Evolutionary conservation across 2,888 invertebrate genomes (phyloP), one percentile per base, ranked within the genome.

Genomic region (Apocheima hispidaria): DNA sequence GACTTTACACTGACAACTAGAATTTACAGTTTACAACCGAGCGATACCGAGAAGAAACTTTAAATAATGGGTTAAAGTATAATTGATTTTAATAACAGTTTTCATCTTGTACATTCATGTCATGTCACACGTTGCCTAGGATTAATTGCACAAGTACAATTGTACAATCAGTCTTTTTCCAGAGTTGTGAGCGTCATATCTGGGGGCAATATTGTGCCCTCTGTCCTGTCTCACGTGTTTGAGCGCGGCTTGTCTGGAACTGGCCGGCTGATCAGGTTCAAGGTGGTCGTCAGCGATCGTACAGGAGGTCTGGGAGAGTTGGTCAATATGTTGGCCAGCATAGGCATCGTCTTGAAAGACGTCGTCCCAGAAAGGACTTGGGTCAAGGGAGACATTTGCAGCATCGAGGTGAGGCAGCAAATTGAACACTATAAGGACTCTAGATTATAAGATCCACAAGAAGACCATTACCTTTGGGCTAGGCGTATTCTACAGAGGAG

Each of bases 141-240:
- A n/a, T n/a, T n/a, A n/a, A n/a, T n/a, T n/a, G n/a, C n/a, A n/a
- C n/a, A n/a, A n/a, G n/a, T n/a, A n/a, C 16, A n/a, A 16, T 1
- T n/a, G 14, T 4, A 2, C 7, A 16, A 36, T 36, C 5, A 26
- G 3, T 4, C 9, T 9, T 3, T 26, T 79, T 84, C 38, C 77
- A 97, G 97, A 75, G 96, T 98, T 23, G 97, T 97, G 0, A 93
- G 97, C 55, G 94, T 96, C 33, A 86, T 98, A 0, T 97, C 97
- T 73, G 97, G 97, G 0, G 98, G 98, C 40, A 98, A 98, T 88
- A 98, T 98, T 55, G 98, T 98, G 83, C 97, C 98, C 4, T 97
- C 98, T 0, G 96, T 98, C 36, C 93, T 98, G 65, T 97, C 98
- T 0, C 93, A 97, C 18, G 97, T 97, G 70, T 87, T 98, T 71